Evolutionary conservation across 2,888 invertebrate genomes (phyloP).

Genomic region (Tipula unca): DNA sequence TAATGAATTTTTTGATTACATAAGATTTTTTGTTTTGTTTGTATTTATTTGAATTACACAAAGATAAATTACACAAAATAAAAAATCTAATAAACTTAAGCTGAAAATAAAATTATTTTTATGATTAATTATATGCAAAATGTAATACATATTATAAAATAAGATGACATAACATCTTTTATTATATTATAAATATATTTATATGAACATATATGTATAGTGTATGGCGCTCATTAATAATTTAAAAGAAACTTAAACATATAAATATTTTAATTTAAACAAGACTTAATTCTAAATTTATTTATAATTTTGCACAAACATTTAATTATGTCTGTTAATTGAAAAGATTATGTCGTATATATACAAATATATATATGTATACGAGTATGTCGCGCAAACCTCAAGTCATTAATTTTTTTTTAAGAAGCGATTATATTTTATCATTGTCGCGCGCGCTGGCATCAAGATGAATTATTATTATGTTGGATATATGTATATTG

Average conservation of each 20-base stretch:
- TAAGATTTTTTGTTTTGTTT: neutral
- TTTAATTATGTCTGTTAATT: neutral
- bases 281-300: neutral
- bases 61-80: neutral
- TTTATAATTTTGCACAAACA: neutral
- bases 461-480: neutral
- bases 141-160: neutral
- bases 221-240: neutral
- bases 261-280: neutral
- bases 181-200: neutral
- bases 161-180: neutral
- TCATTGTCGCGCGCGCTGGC: neutral
- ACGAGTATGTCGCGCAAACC: neutral
- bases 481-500: neutral
- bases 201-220: neutral
- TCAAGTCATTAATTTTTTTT: neutral
- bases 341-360: neutral
- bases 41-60: neutral
- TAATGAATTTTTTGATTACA: conserved; percentile 8
- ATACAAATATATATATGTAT: no score
- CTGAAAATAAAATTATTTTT: neutral
- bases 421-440: neutral
- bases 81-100: neutral
- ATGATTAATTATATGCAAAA: conserved; percentile 8
- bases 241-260: neutral